phyloP scores from a whole-genome alignment of 2,113 vertebrate genomes.

The Pyrgilauda ruficollis region DNA sequence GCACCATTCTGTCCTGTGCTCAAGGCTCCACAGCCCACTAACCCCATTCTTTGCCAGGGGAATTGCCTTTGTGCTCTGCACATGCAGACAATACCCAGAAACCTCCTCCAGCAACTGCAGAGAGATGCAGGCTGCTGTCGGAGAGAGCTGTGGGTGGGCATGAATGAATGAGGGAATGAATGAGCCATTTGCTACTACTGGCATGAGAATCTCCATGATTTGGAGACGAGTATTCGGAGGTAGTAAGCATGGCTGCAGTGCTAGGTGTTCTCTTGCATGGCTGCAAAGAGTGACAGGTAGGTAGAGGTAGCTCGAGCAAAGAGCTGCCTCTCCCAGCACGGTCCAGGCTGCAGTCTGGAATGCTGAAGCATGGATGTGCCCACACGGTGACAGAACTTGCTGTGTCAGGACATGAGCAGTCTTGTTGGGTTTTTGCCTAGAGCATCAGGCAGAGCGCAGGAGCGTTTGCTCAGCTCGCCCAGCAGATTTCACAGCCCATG shows the following conservation, averaged over 20 bases:
- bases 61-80: not conserved
- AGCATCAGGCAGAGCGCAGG: not conserved
- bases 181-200: not conserved
- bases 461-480: not conserved
- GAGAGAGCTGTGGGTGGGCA: conserved; percentile 18
- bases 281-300: not conserved
- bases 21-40: not conserved
- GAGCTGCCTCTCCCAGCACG: not conserved
- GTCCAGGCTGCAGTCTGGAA: not conserved
- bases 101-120: conserved; percentile 7
- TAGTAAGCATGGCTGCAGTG: not conserved
- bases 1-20: not conserved
- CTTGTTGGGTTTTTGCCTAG: not conserved
- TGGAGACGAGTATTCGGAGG: not conserved
- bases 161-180: conserved; percentile 28
- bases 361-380: not conserved
- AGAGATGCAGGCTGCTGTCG: not conserved
- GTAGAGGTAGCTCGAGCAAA: not conserved
- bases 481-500: not conserved
- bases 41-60: not conserved
- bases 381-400: not conserved
- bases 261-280: not conserved
- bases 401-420: not conserved
- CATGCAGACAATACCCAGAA: not conserved
- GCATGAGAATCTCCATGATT: not conserved